Evolutionary conservation across 2,888 invertebrate genomes (phyloP).

Genomic region (Timema cristinae): DNA sequence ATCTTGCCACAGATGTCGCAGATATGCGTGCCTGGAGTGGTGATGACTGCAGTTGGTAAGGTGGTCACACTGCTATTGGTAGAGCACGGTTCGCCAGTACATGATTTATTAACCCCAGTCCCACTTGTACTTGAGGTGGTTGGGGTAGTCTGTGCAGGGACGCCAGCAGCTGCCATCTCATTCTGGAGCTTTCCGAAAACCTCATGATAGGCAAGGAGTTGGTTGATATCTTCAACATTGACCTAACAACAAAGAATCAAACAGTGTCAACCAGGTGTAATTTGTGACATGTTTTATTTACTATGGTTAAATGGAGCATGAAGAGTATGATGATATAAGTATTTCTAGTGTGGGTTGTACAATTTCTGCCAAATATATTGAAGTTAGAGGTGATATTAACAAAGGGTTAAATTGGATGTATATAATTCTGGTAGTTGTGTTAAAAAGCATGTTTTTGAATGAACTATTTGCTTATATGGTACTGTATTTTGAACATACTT

Average conservation of each 20-base stretch:
- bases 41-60: constrained; percentile 41
- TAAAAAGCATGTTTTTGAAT: too few relatives aligned
- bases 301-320: too few relatives aligned
- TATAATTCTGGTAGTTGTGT: too few relatives aligned
- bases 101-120: background rate
- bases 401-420: too few relatives aligned
- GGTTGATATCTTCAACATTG: constrained; percentile 80
- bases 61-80: constrained; percentile 20
- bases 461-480: too few relatives aligned
- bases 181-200: constrained; percentile 70
- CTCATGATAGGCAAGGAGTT: constrained; percentile 79
- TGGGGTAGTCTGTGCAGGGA: constrained; percentile 43
- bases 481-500: too few relatives aligned
- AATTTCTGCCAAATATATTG: too few relatives aligned
- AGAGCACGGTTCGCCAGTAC: background rate
- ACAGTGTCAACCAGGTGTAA: too few relatives aligned
- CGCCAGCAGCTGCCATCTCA: constrained; percentile 48
- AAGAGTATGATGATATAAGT: too few relatives aligned
- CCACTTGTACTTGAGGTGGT: constrained; percentile 39
- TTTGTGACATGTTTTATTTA: too few relatives aligned
- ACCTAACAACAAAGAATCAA: constrained; percentile 38
- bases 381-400: too few relatives aligned
- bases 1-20: constrained; percentile 84
- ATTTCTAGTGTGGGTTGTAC: too few relatives aligned
- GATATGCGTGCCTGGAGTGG: constrained; percentile 57